Evolutionary conservation across 2,797 vertebrate species (phyloP).

Genomic region (Peromyscus eremicus): DNA sequence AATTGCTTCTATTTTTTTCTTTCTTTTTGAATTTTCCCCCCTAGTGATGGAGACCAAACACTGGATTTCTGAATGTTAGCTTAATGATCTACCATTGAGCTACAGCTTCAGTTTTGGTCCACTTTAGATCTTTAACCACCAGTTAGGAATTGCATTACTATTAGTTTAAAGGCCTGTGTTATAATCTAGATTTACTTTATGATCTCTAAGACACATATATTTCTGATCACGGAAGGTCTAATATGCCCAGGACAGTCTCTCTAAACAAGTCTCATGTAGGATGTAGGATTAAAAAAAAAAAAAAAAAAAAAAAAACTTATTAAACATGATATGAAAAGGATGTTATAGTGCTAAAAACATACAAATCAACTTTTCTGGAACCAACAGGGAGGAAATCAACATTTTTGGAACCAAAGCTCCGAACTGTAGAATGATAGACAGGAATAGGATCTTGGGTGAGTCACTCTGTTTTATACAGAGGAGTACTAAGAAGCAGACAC

Average conservation of each 20-base stretch:
- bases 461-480: not conserved
- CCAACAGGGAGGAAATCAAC: not conserved
- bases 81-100: not conserved
- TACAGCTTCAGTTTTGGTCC: not conserved
- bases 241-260: not conserved
- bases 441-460: not conserved
- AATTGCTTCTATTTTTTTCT: not conserved
- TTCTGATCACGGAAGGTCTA: conserved; percentile 53
- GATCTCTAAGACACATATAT: conserved; percentile 41
- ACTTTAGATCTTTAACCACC: conserved; percentile 42
- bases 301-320: conserved; percentile 3
- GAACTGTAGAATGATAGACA: conserved; percentile 10
- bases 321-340: conserved; percentile 54
- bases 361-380: conserved; percentile 22
- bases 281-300: not conserved
- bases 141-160: conserved; percentile 41
- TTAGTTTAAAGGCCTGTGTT: not conserved
- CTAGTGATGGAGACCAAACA: not conserved
- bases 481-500: conserved; percentile 28
- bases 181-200: conserved; percentile 6
- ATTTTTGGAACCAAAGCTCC: conserved; percentile 49
- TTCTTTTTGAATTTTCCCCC: not conserved
- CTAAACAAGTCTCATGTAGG: conserved; percentile 31
- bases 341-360: conserved; percentile 9
- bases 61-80: not conserved